Evolutionary conservation across 2,113 vertebrate species (phyloP), one percentile per base, ranked within the genome.

Genomic region (Syrmaticus mikado): DNA sequence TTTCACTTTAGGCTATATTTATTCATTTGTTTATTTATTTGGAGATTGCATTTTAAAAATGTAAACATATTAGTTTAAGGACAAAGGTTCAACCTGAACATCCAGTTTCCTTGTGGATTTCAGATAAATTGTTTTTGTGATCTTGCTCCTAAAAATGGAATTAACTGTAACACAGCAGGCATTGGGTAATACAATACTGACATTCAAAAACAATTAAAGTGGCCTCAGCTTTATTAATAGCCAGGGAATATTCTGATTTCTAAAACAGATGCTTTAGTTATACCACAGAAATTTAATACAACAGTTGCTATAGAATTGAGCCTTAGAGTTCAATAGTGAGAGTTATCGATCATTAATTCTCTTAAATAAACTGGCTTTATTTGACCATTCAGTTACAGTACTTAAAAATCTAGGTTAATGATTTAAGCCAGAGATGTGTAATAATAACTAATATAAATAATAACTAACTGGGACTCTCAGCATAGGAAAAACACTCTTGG

Each of bases 191-290:
- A 89, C 53, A 89, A 93, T 87, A 75, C 75, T 73, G 82, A 96
- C 91, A 91, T 92, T 87, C 84, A 93, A 91, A 96, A 93, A 85
- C 92, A 96, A 96, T 91, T 93, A 89, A 89, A 94, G 84, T 85
- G 94, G 94, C 81, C 84, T 58, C 84, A 93, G 66, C 21, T 96
- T 93, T 96, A 95, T 95, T 96, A 96, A 92, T 85, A 96, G 75
- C 87, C 38, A 77, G 89, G 92, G 91, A 96, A 92, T 95, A 94
- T 76, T 91, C 78, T 95, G 77, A 87, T 96, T 95, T 92, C 75
- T 94, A 77, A 91, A 94, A 68, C 92, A 94, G 92, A 95, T 96
- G 92, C 92, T 93, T 87, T 92, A 85, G 78, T 92, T 89, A 82
- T 87, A 67, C 74, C 53, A 73, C 24, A 89, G 84, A 96, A 95